phyloP scores from a whole-genome alignment of 2,888 invertebrate genomes.

The Drosophila tripunctata region DNA sequence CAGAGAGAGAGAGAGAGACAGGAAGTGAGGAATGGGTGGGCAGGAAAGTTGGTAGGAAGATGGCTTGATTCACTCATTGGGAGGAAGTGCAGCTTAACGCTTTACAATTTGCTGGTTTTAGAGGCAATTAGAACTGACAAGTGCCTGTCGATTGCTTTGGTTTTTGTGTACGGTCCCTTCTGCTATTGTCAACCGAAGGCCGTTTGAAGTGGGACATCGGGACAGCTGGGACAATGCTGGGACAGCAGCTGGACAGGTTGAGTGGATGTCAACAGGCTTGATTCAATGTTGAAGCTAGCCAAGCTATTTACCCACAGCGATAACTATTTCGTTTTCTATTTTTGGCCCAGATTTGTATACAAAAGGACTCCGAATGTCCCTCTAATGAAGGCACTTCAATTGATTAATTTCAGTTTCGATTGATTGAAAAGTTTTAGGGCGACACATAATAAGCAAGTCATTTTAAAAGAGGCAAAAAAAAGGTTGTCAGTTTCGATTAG shows the following conservation, averaged over 20 bases:
- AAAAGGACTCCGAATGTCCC: neutral
- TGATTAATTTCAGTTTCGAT: conserved; percentile 28
- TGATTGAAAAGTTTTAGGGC: conserved; percentile 19
- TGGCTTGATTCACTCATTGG: conserved; percentile 11
- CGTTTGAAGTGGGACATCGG: conserved; percentile 20
- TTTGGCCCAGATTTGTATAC: conserved; percentile 16
- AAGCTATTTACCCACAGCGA: conserved; percentile 23
- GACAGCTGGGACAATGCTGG: conserved; percentile 8
- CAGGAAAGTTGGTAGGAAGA: conserved; percentile 8
- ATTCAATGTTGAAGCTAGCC: conserved; percentile 3
- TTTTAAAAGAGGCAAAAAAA: neutral
- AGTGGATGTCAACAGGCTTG: conserved; percentile 44
- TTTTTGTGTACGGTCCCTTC: conserved; percentile 20
- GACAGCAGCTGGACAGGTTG: conserved; percentile 2
- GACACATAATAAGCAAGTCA: neutral
- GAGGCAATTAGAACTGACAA: conserved; percentile 75
- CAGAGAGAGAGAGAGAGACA: neutral
- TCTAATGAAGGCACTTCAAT: conserved; percentile 6
- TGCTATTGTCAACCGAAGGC: conserved; percentile 44
- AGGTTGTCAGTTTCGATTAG: neutral
- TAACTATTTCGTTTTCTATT: conserved; percentile 39
- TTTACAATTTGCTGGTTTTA: conserved; percentile 62
- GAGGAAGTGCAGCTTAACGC: conserved; percentile 54
- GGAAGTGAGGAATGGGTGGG: neutral
- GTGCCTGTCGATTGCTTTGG: conserved; percentile 63